Percentiles rank a stretch among this genome's conserved stretches.
Conservation (phyloP, 2,113 vertebrate species). For the Channa maculata region DNA sequence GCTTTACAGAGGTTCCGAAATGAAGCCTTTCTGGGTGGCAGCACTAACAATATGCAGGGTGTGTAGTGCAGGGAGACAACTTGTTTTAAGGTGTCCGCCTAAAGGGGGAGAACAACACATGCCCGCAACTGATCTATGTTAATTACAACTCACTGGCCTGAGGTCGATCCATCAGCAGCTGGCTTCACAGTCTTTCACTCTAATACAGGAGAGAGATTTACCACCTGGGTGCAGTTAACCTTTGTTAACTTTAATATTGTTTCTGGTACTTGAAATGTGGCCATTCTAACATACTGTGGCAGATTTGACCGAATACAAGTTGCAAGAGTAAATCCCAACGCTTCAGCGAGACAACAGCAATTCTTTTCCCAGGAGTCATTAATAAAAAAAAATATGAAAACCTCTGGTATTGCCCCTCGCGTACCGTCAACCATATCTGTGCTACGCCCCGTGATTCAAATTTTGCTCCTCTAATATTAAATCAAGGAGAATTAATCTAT, state of each 20-base stretch:
- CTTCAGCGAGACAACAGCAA: no score
- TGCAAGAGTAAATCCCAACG: neutral
- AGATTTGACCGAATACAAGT: no score
- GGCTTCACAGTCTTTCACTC: constrained; percentile 18
- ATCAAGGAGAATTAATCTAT: neutral
- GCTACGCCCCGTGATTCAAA: neutral
- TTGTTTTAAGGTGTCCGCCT: constrained; percentile 14
- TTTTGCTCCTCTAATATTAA: neutral
- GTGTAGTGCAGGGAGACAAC: constrained; percentile 48
- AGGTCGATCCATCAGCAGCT: constrained; percentile 29
- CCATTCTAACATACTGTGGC: neutral
- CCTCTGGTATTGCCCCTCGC: neutral
- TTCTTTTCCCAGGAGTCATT: no score
- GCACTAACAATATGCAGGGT: constrained; percentile 47
- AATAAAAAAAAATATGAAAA: no score
- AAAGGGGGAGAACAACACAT: constrained; percentile 25
- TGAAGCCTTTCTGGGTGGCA: constrained; percentile 31
- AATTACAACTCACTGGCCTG: constrained; percentile 62
- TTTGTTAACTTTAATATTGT: neutral
- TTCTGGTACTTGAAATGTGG: constrained; percentile 10
- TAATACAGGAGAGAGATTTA: constrained; percentile 43
- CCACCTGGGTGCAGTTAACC: constrained; percentile 21
- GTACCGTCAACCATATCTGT: neutral
- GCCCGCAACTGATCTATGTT: constrained; percentile 34
- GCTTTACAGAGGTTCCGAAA: constrained; percentile 51